Conservation (phyloP, 2,888 invertebrate species). For the Agriopis marginaria region DNA sequence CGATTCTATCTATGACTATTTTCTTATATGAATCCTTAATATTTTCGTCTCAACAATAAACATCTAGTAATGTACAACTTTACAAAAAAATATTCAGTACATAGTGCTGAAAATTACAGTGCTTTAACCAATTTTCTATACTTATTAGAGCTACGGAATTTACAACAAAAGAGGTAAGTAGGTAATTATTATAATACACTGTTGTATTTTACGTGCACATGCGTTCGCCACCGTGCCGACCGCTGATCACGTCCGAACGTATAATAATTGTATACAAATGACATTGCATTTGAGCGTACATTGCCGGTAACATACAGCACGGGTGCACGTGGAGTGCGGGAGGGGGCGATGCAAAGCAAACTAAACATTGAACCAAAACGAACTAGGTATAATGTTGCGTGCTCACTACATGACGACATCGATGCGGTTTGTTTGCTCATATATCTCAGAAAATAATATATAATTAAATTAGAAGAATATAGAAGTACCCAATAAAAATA, state of each 20-base stretch:
- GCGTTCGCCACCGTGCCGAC: constrained; percentile 25
- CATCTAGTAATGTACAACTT: not conserved
- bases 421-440: constrained; percentile 32
- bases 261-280: constrained; percentile 5
- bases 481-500: not conserved
- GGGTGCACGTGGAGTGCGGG: constrained; percentile 62
- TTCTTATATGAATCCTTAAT: constrained; percentile 6
- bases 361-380: constrained; percentile 56
- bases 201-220: constrained; percentile 17
- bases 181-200: constrained; percentile 4
- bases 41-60: not conserved
- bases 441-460: constrained; percentile 29
- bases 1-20: constrained; percentile 1
- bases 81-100: not conserved
- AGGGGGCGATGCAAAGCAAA: constrained; percentile 73
- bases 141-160: constrained; percentile 5
- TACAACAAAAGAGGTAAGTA: not conserved
- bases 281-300: constrained; percentile 34
- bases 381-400: constrained; percentile 43
- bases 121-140: not conserved
- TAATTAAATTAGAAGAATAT: not conserved
- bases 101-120: constrained; percentile 17
- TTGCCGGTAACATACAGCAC: constrained; percentile 52
- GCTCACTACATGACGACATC: constrained; percentile 48
- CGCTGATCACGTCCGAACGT: constrained; percentile 10